phyloP scores from a whole-genome alignment of 92 coral and sea anemone genomes.

The Diadumene lineata region DNA sequence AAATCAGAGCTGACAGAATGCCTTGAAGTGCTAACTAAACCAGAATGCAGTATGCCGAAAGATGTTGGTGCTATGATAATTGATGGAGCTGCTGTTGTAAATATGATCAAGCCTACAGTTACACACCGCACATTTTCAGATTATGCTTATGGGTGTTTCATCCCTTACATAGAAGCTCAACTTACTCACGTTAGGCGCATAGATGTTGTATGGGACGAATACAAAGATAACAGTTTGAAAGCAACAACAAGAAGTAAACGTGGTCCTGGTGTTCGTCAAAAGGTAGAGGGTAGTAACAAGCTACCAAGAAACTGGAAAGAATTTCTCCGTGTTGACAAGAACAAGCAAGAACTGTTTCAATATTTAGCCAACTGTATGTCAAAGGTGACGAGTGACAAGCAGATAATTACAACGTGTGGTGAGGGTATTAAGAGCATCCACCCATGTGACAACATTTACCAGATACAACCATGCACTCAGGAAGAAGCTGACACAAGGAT shows the following conservation, averaged over 20 bases:
- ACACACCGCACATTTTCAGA: conserved; percentile 29
- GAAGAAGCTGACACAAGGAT: conserved; percentile 56
- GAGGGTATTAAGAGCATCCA: conserved; percentile 25
- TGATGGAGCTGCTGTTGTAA: conserved; percentile 50
- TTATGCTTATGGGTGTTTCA: conserved; percentile 47
- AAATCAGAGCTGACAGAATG: conserved; percentile 58
- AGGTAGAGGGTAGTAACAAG: conserved; percentile 29
- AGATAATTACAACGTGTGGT: conserved; percentile 45
- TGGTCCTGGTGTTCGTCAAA: conserved; percentile 50
- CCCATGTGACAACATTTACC: conserved; percentile 5
- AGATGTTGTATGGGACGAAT: conserved; percentile 74
- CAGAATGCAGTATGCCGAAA: conserved; percentile 32
- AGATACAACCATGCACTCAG: conserved; percentile 38
- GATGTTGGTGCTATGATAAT: conserved; percentile 26
- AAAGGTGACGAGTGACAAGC: conserved; percentile 26
- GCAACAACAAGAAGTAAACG: conserved; percentile 51
- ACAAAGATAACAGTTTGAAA: conserved; percentile 47
- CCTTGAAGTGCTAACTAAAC: conserved; percentile 27
- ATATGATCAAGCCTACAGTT: conserved; percentile 48
- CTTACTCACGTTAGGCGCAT: conserved; percentile 48
- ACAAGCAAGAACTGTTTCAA: conserved; percentile 55
- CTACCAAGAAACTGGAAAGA: conserved; percentile 62
- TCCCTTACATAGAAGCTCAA: conserved; percentile 55
- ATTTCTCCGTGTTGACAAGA: conserved; percentile 41
- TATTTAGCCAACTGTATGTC: conserved; percentile 43